phyloP scores from a whole-genome alignment of 2,113 vertebrate genomes.

The Toxostoma redivivum region DNA sequence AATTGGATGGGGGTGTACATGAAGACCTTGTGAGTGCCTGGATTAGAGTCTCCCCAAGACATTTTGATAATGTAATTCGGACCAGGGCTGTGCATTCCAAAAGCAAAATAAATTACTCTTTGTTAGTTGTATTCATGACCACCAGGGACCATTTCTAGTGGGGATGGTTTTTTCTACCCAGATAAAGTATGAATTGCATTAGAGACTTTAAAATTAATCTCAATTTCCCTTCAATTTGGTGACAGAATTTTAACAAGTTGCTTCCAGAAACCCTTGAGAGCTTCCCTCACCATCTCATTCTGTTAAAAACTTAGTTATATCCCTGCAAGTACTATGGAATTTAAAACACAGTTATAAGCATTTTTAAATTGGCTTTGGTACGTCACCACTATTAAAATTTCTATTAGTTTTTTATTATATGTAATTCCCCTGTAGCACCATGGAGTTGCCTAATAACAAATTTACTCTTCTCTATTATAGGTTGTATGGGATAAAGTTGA shows the following conservation, averaged over 20 bases:
- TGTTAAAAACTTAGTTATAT: background rate
- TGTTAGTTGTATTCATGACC: conserved; percentile 11
- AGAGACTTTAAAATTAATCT: conserved; percentile 32
- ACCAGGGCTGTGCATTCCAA: background rate
- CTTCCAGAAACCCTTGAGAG: conserved; percentile 28
- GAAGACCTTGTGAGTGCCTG: background rate
- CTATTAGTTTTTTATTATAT: conserved; percentile 32
- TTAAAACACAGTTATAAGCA: conserved; percentile 19
- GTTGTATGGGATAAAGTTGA: background rate
- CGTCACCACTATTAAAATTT: background rate
- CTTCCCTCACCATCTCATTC: background rate
- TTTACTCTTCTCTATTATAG: background rate
- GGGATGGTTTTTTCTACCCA: background rate
- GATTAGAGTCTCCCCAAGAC: background rate
- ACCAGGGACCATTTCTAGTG: background rate
- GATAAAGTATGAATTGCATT: background rate
- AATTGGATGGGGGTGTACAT: background rate
- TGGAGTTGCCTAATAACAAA: conserved; percentile 9
- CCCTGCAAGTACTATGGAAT: conserved; percentile 5
- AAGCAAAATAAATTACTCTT: conserved; percentile 9
- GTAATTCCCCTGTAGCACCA: conserved; percentile 9
- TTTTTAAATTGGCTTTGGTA: conserved; percentile 19
- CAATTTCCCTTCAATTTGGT: conserved; percentile 37
- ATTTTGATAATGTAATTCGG: background rate
- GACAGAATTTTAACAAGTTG: conserved; percentile 48